A percentile compares a stretch with the other conserved stretches of the same genome.
Conservation (phyloP, 2,797 vertebrate species). For the Cirrhinus molitorella region DNA sequence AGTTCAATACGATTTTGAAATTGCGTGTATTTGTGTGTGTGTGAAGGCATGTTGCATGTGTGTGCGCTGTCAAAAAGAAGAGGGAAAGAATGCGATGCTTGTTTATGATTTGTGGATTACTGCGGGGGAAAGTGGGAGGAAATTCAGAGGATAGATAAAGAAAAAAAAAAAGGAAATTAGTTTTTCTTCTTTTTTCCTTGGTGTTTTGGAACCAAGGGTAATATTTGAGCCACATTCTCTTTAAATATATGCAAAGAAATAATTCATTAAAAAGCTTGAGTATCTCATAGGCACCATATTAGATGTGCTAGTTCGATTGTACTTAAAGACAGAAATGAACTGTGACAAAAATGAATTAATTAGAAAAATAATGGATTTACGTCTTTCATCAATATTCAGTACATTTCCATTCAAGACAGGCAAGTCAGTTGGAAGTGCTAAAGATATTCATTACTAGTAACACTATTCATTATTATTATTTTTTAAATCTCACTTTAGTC, state of each 20-base stretch:
- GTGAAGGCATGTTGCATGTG: neutral
- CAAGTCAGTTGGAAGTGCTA: neutral
- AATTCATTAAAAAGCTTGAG: neutral
- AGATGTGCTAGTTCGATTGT: constrained; percentile 7
- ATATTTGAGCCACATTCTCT: neutral
- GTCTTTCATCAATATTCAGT: constrained; percentile 33
- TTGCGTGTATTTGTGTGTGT: neutral
- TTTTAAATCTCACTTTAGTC: constrained; percentile 7
- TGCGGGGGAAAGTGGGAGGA: neutral
- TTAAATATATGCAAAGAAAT: constrained; percentile 9
- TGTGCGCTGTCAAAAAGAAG: constrained; percentile 17
- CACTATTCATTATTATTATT: constrained; percentile 25
- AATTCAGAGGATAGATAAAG: neutral
- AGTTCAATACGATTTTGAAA: constrained; percentile 34
- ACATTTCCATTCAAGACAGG: constrained; percentile 15
- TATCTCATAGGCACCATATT: neutral
- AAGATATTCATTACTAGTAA: constrained; percentile 30
- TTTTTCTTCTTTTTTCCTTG: neutral
- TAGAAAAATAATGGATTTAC: constrained; percentile 1
- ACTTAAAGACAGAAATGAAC: neutral
- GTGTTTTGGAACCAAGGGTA: neutral
- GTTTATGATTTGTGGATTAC: constrained; percentile 4
- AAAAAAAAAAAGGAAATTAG: neutral
- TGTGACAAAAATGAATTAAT: constrained; percentile 9
- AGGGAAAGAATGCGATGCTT: neutral